Base-by-base conservation (phyloP, 2,113 vertebrate genomes). In the Microcebus griseorufus region DNA sequence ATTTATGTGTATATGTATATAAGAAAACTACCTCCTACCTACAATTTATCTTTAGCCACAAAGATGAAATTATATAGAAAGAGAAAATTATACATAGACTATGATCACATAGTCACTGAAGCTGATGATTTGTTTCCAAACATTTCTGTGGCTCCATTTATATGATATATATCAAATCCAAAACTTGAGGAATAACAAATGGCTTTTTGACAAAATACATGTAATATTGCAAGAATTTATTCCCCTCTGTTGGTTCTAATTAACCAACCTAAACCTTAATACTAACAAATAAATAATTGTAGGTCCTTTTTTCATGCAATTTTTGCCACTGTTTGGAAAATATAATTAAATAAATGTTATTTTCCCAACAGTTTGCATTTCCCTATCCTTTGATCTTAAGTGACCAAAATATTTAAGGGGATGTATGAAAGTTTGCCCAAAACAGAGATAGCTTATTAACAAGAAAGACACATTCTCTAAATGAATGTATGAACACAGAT, bases 291-390 rank as follows among this genome's bases (percentile, higher is more conserved):
- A 84, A 64, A 73, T 55, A 60, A 29, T 62, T 60, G 88, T 83
- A 78, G 6, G 3, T 25, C 8, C 2, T 0, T n/a, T 88, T 2
- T 16, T 45, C 37, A 80, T 72, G 1, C 0, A 39, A 12, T 0
- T 3, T 42, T 76, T 72, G 42, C 22, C 12, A n/a, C 17, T 34
- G 6, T 42, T 87, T 83, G 58, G 60, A 58, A 70, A 37, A 9
- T 65, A n/a, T 34, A 29, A 76, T 55, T 10, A 29, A 25, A 2
- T 3, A 88, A 32, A 20, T 4, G 0, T 58, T 83, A n/a, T 42
- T 76, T 94, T 51, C 53, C 72, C 9, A 87, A 65, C 0, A 13
- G 39, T 85, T 84, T 45, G 1, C 23, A 69, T 67, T 81, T 79
- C 3, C 5, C 27, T 73, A 89, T 45, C 22, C 2, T n/a, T 86